Percentiles rank a stretch among this genome's conserved stretches.
phyloP scores from a whole-genome alignment of 2,113 vertebrate species.

The Colaptes auratus region DNA sequence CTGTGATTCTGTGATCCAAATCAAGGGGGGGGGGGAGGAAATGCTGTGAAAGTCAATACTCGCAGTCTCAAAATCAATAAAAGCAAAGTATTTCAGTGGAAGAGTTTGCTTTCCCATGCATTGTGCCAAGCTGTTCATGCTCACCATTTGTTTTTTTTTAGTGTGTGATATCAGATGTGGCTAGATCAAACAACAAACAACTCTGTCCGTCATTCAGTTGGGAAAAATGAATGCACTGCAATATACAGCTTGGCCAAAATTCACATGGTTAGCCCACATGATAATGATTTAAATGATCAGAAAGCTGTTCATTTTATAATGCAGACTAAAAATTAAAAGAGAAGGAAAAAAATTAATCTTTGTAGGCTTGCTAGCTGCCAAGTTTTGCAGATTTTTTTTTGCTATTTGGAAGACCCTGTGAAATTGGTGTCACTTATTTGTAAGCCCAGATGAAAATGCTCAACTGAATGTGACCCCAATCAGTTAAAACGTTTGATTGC shows the following conservation, averaged over 20 bases:
- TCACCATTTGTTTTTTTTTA: neutral
- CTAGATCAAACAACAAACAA: neutral
- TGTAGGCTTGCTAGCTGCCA: neutral
- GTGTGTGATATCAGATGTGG: neutral
- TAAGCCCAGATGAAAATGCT: constrained; percentile 21
- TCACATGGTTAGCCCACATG: neutral
- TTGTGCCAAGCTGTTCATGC: neutral
- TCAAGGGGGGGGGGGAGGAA: neutral
- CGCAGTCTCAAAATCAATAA: neutral
- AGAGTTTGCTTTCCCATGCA: neutral
- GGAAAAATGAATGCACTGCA: neutral
- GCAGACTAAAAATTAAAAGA: neutral
- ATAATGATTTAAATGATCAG: neutral
- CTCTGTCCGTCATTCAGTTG: neutral
- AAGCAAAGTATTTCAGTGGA: neutral
- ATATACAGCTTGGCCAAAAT: neutral
- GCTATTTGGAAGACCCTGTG: neutral
- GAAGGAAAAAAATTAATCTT: too few relatives aligned
- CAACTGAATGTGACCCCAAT: neutral
- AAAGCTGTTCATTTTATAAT: neutral
- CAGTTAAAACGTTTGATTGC: neutral
- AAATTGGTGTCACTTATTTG: neutral
- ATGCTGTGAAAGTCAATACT: neutral
- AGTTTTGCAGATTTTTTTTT: neutral
- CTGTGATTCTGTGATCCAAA: neutral